Conservation (phyloP, 2,113 vertebrate species). For the Tupaia chinensis region DNA sequence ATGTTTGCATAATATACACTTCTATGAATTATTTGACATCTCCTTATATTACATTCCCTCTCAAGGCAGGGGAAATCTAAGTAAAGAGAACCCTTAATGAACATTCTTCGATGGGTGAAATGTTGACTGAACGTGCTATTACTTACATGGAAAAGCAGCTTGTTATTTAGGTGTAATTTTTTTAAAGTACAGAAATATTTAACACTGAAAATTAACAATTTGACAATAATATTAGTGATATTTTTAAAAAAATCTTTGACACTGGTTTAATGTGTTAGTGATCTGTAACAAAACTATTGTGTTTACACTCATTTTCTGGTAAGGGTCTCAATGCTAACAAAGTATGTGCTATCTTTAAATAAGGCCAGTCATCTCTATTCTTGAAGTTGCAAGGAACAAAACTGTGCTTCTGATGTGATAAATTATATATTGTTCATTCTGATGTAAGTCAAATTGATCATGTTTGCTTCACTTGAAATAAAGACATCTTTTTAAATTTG, state of each 20-base stretch:
- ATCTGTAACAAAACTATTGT: constrained; percentile 74
- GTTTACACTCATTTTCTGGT: constrained; percentile 72
- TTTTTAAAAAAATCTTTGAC: constrained; percentile 48
- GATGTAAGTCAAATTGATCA: constrained; percentile 77
- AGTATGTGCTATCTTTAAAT: constrained; percentile 74
- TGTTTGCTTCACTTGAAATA: constrained; percentile 69
- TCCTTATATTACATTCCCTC: background rate
- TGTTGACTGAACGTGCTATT: background rate
- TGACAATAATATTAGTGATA: background rate
- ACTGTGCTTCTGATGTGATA: constrained; percentile 77
- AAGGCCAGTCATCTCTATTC: no score
- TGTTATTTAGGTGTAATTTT: no score
- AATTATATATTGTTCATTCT: constrained; percentile 79
- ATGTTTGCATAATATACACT: no score
- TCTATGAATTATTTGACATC: no score
- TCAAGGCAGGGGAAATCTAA: background rate
- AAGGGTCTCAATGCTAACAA: constrained; percentile 82
- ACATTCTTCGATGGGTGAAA: background rate
- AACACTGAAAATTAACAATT: background rate
- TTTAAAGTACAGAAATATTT: background rate
- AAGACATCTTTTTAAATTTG: constrained; percentile 18
- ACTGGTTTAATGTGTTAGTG: constrained; percentile 50
- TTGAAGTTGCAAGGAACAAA: constrained; percentile 74
- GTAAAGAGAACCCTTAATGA: background rate
- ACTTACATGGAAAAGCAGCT: background rate